phyloP scores from a whole-genome alignment of 2,797 vertebrate genomes.

The Esox lucius region DNA sequence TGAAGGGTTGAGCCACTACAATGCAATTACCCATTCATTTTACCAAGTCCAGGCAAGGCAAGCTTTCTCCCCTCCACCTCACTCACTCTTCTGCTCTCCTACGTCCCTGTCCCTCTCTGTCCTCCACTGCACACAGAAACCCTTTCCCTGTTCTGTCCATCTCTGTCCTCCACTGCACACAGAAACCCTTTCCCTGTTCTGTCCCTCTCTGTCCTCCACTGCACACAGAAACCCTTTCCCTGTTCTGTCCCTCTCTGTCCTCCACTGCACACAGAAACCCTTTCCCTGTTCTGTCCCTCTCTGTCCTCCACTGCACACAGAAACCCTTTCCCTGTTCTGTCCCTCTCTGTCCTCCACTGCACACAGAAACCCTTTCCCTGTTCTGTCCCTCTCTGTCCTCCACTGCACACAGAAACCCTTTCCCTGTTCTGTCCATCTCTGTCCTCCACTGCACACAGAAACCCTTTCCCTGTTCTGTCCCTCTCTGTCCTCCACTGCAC shows the following conservation, averaged over 20 bases:
- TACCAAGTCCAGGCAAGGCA: constrained; percentile 46
- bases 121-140: constrained; percentile 18
- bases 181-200: constrained; percentile 19
- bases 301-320: constrained; percentile 16
- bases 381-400: constrained; percentile 4
- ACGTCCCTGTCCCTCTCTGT: background rate
- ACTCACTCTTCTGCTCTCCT: constrained; percentile 34
- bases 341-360: constrained; percentile 7
- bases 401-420: constrained; percentile 21
- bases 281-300: constrained; percentile 16
- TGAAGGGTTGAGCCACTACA: constrained; percentile 65
- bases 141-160: constrained; percentile 16
- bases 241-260: constrained; percentile 1
- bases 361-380: constrained; percentile 21
- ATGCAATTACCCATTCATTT: constrained; percentile 75
- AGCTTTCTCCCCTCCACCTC: constrained; percentile 46
- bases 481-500: constrained; percentile 14
- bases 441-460: constrained; percentile 17
- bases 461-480: constrained; percentile 17
- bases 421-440: constrained; percentile 8
- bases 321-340: constrained; percentile 21
- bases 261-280: constrained; percentile 16
- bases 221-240: constrained; percentile 24
- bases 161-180: constrained; percentile 16
- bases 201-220: constrained; percentile 1